Conservation (phyloP, 2,113 vertebrate species). For the Eurypyga helias region DNA sequence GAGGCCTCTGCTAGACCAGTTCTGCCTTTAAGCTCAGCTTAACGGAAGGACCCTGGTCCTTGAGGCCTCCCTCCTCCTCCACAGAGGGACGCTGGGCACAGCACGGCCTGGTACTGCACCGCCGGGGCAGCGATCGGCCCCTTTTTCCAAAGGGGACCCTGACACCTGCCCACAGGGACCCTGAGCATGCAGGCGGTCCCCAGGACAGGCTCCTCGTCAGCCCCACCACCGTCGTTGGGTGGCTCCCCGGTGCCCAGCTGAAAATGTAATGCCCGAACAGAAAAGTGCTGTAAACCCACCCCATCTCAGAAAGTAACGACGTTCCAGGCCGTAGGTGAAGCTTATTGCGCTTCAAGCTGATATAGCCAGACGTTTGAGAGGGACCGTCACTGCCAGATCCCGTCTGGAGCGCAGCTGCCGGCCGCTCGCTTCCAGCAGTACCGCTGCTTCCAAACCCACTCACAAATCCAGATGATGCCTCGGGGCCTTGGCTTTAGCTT, state of each 20-base stretch:
- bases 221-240: neutral
- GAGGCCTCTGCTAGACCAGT: neutral
- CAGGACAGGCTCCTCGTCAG: neutral
- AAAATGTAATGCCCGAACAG: neutral
- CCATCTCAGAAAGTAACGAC: neutral
- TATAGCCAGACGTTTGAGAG: neutral
- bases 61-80: neutral
- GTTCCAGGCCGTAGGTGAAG: neutral
- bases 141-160: neutral
- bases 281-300: neutral
- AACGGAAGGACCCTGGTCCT: neutral
- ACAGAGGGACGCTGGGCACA: neutral
- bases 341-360: neutral
- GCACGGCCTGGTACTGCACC: neutral
- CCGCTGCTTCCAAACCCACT: neutral
- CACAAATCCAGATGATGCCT: neutral
- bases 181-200: neutral
- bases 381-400: neutral
- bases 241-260: neutral
- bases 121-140: no score
- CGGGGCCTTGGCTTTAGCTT: neutral
- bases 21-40: neutral
- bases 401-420: neutral
- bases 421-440: neutral
- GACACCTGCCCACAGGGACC: neutral